Evolutionary conservation across 1,140 invertebrate species (phyloP), one percentile per base, ranked within the genome.

Genomic region (Drosophila ohnishii): DNA sequence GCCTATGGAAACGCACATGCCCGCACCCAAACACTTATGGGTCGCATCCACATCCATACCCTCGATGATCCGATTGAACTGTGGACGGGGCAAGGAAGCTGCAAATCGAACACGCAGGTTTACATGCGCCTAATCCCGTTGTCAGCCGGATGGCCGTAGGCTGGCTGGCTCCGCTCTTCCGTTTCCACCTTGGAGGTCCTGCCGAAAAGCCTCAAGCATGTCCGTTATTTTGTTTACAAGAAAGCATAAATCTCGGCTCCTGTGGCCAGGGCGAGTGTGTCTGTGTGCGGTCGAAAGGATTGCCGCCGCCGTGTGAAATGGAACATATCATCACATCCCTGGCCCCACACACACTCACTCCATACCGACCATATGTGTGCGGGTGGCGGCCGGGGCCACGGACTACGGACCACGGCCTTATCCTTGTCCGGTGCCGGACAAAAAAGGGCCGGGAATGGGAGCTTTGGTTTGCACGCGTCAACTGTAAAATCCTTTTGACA

Each of bases 401-500:
- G 53, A 53, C 51, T 53, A 37, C 51, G 51, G 51, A 53, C 51
- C 35, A 10, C 32, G 32, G 19, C 51, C 51, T 56, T 61, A 56
- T 57, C 14, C 53, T 39, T 22, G 50, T 19, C 32, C 51, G 13
- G 13, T 19, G 60, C 55, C 34, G 48, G 35, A 44, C 51, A 50
- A 64, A 82, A 82, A 80, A 80, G 48, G 74, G 35, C 42, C 47
- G 53, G 45, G 44, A 32, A 42, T 61, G 65, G 48, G 65, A 66
- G 82, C 70, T 88, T 78, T 83, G 84, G 80, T 84, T 78, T 88
- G 84, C 82, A 80, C 80, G 84, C 84, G 84, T 88, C 84, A 88
- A 88, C 85, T 88, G 84, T 78, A 83, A 88, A 88, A 88, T 88
- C 84, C 84, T 88, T 88, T 88, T 88, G 84, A 86, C 83, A 82